Base-by-base conservation (phyloP, 2,888 invertebrate genomes). In the Callyntrura sp. region DNA sequence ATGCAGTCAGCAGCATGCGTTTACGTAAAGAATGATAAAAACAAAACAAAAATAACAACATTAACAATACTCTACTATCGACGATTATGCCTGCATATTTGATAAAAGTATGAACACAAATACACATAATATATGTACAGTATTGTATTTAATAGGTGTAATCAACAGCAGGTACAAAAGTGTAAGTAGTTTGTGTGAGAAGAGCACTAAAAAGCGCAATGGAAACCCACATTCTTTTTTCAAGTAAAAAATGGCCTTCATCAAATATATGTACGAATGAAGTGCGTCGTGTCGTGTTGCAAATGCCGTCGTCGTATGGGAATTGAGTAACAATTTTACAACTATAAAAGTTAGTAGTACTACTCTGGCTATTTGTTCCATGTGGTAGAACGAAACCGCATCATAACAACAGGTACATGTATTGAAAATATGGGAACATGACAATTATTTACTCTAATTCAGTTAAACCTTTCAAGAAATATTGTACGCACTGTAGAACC, bases 241-340 rank as follows among this genome's bases (percentile, higher is more conserved):
- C 28, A 79, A 35, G 79, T 43, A 79, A 60, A 79, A 57, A 35
- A 43, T 60, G 57, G 57, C 79, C 79, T 60, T 60, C 79, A 79
- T n/a, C 20, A 43, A 60, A 28, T 9, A 35, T 57, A 28, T 9
- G 9, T 57, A 20, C 23, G 45, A 73, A 78, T 57, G 48, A 76
- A 78, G 60, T 79, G 23, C 35, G 14, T 28, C 25, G 76, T 48
- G 51, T 76, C 20, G 25, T 55, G 76, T 76, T 48, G n/a, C n/a
- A n/a, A n/a, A 25, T 48, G 76, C 9, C 51, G 51, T 76, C n/a
- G 51, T 76, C 48, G 48, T 23, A 73, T 51, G 76, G 76, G 51
- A 76, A 51, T 76, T 76, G 51, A 51, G 76, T 55, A 76, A 76
- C 25, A 51, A 76, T 55, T 76, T 76, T 76, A 48, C 25, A 25